A percentile compares a stretch with the other conserved stretches of the same genome.
Conservation (phyloP, 2,113 vertebrate genomes). For the Brienomyrus longianalis region DNA sequence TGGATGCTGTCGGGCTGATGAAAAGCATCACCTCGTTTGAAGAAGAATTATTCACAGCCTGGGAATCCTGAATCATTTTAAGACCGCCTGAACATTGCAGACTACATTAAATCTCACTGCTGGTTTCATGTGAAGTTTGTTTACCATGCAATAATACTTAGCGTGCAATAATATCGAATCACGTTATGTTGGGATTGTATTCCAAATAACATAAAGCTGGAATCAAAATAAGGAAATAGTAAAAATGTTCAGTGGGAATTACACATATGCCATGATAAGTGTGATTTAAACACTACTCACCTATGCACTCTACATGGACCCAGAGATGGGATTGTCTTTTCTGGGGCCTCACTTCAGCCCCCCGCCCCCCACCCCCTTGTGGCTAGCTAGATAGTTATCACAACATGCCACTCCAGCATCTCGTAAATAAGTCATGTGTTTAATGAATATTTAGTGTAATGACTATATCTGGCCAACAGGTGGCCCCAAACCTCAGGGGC, state of each 20-base stretch:
- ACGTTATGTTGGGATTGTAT: not conserved
- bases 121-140: constrained; percentile 2
- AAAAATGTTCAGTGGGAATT: not conserved
- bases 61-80: not conserved
- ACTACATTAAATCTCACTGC: not conserved
- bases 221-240: not conserved
- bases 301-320: not conserved
- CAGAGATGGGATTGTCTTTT: not conserved
- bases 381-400: not conserved
- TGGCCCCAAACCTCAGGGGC: not conserved
- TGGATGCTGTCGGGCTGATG: not conserved
- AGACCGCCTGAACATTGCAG: not conserved
- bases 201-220: not conserved
- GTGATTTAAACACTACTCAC: not conserved
- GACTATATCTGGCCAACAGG: not conserved
- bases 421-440: not conserved
- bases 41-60: not conserved
- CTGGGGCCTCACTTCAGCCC: not conserved
- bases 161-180: not conserved
- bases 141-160: not conserved
- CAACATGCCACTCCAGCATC: not conserved
- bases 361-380: no score
- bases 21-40: constrained; percentile 8
- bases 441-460: not conserved
- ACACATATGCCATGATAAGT: not conserved